Conservation (phyloP, 30 jellyfish, hydroid and myxozoan genomes). For the Cassiopea xamachana region DNA sequence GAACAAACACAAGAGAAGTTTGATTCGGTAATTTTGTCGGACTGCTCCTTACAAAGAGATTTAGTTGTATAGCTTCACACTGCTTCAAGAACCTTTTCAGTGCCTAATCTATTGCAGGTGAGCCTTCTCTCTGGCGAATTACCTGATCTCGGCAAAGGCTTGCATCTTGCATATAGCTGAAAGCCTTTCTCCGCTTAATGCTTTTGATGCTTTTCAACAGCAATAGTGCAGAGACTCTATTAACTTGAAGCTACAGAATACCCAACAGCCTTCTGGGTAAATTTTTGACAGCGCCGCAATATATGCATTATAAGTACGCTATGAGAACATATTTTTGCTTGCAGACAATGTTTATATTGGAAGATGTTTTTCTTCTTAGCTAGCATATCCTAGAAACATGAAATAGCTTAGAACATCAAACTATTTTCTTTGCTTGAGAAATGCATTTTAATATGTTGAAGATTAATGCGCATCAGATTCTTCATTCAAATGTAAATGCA, state of each 20-base stretch:
- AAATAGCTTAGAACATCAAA: background rate
- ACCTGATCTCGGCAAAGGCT: background rate
- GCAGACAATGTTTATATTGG: background rate
- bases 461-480: background rate
- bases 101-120: background rate
- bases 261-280: background rate
- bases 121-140: background rate
- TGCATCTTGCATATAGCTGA: background rate
- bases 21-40: conserved; percentile 3
- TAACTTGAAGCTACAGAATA: no score
- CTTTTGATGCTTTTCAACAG: no score
- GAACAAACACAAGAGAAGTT: background rate
- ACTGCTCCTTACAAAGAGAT: background rate
- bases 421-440: background rate
- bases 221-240: no score
- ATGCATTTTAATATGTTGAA: background rate
- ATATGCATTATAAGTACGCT: background rate
- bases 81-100: background rate
- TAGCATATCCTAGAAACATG: background rate
- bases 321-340: background rate
- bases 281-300: background rate
- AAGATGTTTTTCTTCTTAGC: background rate
- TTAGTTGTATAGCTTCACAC: background rate
- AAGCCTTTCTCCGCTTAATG: background rate
- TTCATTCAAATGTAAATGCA: background rate